These are phyloP conservation scores for Hypomecis punctinalis DNA, from an alignment of 2,888 invertebrate genomes.

Conservation along the genomic window DNA sequence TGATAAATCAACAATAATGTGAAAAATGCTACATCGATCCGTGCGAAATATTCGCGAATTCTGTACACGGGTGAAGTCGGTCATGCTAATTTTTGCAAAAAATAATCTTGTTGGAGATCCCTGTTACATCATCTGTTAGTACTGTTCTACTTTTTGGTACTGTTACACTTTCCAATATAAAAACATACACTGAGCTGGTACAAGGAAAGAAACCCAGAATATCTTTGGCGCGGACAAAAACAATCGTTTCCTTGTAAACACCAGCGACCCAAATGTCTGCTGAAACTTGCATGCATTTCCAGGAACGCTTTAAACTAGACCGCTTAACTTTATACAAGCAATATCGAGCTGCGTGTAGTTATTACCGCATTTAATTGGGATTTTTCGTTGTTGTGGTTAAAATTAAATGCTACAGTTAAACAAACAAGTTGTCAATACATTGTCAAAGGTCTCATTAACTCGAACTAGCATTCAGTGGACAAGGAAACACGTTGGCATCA, in stretches of 20 bases:
- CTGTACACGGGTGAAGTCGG: no score
- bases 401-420: not conserved
- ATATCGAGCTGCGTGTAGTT: constrained; percentile 15
- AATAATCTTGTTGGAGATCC: no score
- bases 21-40: no score
- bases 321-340: not conserved
- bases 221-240: not conserved
- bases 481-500: constrained; percentile 26
- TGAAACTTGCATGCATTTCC: constrained; percentile 19
- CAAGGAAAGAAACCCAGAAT: not conserved
- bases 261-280: constrained; percentile 13
- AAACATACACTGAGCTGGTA: not conserved
- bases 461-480: not conserved
- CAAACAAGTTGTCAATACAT: constrained; percentile 5
- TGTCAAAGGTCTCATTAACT: constrained; percentile 4
- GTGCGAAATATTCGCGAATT: no score
- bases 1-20: no score
- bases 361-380: constrained; percentile 12
- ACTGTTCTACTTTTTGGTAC: not conserved
- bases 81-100: no score
- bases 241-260: constrained; percentile 15
- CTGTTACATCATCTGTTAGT: not conserved
- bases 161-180: not conserved
- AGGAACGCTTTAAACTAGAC: constrained; percentile 9
- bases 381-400: constrained; percentile 2